Evolutionary conservation across 1,140 invertebrate species (phyloP), one percentile per base, ranked within the genome.

Genomic region (Drosophila equinoxialis): DNA sequence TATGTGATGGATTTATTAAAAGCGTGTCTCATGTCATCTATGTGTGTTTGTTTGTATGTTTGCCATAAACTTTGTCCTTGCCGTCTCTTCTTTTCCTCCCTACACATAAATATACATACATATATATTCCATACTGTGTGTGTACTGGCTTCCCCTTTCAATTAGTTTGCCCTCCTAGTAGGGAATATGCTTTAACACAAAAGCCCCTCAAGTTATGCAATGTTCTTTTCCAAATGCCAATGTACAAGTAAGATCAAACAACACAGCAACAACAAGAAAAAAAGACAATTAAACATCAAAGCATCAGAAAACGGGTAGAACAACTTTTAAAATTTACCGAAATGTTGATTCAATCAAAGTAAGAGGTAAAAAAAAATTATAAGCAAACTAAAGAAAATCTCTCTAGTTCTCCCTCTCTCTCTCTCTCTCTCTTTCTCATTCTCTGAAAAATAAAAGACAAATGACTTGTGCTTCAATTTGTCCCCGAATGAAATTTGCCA

Each of bases 1-100:
- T 89, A 86, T 86, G 79, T 86, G 83, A 87, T 89, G 83, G 80
- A 87, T 87, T 87, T 87, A 87, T 87, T 85, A 87, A 87, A 89
- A 80, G 84, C 83, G 75, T 86, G 79, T 86, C 68, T 73, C 67
- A 51, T 81, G 78, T 81, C 45, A 51, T 57, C 60, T 59, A 61
- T 64, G 20, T 35, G 8, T 10, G 8, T 14, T 39, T 61, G n/a
- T 68, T 45, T 26, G 45, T 80, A 37, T 80, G 74, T 77, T 77
- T 77, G 65, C 41, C 79, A 68, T 81, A 68, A 81, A 81, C 72
- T 79, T 86, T 87, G 65, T 79, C 83, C 76, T 71, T 72, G 60
- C 54, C 37, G 62, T 62, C 48, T 59, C 79, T 65, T 58, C 48
- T 48, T 83, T 87, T 87, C 79, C 83, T 83, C 87, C 3, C 45